Evolutionary conservation across 64 coral and sea anemone species (phyloP).

Genomic region (Catalaphyllia jardinei): DNA sequence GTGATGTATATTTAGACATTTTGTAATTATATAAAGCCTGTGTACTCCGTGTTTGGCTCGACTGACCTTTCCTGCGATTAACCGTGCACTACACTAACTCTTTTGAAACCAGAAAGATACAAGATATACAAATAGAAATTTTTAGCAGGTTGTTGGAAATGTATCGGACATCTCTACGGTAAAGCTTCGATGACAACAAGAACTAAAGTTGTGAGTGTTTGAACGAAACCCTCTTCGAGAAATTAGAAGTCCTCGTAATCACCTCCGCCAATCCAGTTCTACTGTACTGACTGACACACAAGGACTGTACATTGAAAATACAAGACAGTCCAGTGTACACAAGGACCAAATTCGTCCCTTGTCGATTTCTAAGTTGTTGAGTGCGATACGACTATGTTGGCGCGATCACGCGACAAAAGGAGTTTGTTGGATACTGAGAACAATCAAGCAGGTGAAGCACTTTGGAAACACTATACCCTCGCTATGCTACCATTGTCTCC

Average conservation of each 20-base stretch:
- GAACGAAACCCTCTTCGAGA: neutral
- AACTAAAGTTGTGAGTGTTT: too few relatives aligned
- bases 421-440: neutral
- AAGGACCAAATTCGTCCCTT: too few relatives aligned
- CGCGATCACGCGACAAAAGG: neutral
- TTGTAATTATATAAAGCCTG: too few relatives aligned
- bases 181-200: too few relatives aligned
- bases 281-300: too few relatives aligned
- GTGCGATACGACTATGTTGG: neutral
- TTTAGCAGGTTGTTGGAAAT: too few relatives aligned
- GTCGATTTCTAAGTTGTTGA: neutral
- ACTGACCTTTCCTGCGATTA: neutral
- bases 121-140: too few relatives aligned
- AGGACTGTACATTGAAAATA: too few relatives aligned
- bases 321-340: too few relatives aligned
- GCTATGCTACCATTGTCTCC: conserved; percentile 13
- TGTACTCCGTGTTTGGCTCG: neutral
- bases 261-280: neutral
- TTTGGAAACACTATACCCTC: conserved; percentile 21
- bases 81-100: too few relatives aligned
- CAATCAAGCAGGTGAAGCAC: neutral
- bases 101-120: too few relatives aligned
- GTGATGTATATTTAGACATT: neutral
- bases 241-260: neutral
- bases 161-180: too few relatives aligned